Conservation (phyloP, 2,888 invertebrate species). For the Aphidoletes aphidimyza region DNA sequence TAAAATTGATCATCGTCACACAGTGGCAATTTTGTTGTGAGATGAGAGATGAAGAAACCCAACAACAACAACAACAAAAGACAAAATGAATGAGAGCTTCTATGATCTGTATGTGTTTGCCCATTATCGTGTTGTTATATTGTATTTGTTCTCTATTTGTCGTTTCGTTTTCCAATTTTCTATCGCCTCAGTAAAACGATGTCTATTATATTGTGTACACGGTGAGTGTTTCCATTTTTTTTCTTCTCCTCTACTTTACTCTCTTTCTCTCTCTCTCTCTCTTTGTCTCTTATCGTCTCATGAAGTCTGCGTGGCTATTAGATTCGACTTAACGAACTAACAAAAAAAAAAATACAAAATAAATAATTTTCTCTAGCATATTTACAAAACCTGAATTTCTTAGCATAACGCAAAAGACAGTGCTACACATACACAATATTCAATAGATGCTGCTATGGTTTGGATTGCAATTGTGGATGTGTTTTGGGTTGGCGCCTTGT, state of each 20-base stretch:
- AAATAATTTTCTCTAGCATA: slow-evolving; percentile 51
- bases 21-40: no score
- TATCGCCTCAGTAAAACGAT: no score
- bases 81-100: background rate
- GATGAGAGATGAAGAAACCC: background rate
- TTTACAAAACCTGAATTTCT: slow-evolving; percentile 50
- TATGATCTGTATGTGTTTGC: background rate
- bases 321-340: background rate
- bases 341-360: background rate
- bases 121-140: background rate
- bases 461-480: background rate
- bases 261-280: background rate
- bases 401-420: no score
- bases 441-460: background rate
- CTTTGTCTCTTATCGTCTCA: background rate
- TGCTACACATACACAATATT: no score
- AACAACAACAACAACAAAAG: background rate
- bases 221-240: background rate
- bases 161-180: slow-evolving; percentile 29
- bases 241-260: background rate
- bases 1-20: no score
- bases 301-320: slow-evolving; percentile 51
- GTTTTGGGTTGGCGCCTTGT: slow-evolving; percentile 14
- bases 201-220: background rate
- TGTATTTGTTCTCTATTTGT: slow-evolving; percentile 7